These are phyloP conservation scores for Aegotheles bennettii DNA, from an alignment of 2,113 vertebrate species.

Conservation along the genomic window DNA sequence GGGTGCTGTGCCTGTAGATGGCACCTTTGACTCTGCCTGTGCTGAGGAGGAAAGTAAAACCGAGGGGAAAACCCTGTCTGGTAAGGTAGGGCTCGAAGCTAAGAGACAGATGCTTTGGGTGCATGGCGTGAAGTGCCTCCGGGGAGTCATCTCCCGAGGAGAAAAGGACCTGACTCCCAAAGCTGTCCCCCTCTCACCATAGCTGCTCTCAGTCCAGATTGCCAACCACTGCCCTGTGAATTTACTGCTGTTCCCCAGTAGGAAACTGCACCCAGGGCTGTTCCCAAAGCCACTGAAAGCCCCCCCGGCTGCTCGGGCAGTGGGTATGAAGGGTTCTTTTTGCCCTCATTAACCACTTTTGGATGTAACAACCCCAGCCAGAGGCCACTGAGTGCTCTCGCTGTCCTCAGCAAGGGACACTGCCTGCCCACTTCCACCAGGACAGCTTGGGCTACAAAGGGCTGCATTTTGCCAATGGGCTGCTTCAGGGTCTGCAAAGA, in stretches of 20 bases:
- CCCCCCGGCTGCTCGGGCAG: not conserved
- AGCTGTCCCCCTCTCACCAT: not conserved
- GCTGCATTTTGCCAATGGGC: accelerated
- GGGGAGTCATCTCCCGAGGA: not conserved
- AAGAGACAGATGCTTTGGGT: not conserved
- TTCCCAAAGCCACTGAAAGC: not conserved
- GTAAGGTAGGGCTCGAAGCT: not conserved
- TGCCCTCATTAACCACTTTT: not conserved
- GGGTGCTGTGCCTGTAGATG: conserved; percentile 51
- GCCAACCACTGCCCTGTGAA: not conserved
- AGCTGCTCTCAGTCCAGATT: too few species aligned
- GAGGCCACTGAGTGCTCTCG: accelerated
- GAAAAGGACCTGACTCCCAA: not conserved
- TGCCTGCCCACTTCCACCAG: not conserved
- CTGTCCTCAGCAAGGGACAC: not conserved
- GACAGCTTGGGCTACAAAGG: not conserved
- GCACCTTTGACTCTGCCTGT: conserved; percentile 42
- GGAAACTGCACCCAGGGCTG: not conserved
- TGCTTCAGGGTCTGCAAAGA: not conserved
- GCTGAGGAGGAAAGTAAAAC: not conserved
- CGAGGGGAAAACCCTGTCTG: accelerated
- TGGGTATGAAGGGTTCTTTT: not conserved
- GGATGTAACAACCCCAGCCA: not conserved
- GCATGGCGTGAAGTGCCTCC: accelerated
- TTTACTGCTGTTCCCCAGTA: not conserved